Percentiles rank a stretch among this genome's conserved stretches.
These are phyloP conservation scores for Mimachlamys varia DNA, from an alignment of 2,888 invertebrate species.

Conservation along the genomic window DNA sequence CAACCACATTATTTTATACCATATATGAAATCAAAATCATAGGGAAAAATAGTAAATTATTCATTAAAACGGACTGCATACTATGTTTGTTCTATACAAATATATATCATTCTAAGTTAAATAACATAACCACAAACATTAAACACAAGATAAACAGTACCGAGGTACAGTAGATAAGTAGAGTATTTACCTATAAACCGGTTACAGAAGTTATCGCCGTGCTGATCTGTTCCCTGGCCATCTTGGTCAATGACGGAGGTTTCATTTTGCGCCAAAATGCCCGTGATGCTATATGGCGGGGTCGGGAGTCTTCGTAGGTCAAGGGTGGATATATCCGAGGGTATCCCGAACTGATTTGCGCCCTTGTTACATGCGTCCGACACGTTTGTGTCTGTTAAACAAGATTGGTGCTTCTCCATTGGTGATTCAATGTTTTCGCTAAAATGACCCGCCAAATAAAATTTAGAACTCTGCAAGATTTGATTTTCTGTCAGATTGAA, in stretches of 20 bases:
- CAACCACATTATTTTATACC: no score
- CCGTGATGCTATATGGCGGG: conserved; percentile 37
- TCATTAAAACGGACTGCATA: no score
- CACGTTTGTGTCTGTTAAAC: neutral
- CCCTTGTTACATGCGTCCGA: neutral
- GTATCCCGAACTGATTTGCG: conserved; percentile 20
- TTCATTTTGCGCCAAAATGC: conserved; percentile 26
- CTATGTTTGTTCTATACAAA: no score
- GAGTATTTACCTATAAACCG: conserved; percentile 1
- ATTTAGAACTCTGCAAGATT: conserved; percentile 36
- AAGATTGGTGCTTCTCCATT: conserved; percentile 44
- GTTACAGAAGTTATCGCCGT: neutral
- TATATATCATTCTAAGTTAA: no score
- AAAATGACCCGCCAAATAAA: conserved; percentile 37
- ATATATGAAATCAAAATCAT: no score
- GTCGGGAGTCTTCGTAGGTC: conserved; percentile 36
- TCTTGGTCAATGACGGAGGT: neutral
- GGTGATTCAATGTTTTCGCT: conserved; percentile 20
- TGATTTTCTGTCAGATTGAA: conserved; percentile 42
- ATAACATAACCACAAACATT: no score
- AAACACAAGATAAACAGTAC: no score
- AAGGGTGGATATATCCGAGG: conserved; percentile 40
- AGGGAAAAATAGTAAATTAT: no score
- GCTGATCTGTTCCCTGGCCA: neutral
- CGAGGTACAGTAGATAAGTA: neutral